phyloP scores from a whole-genome alignment of 1,140 invertebrate species.

The Bathynomus jamesi region DNA sequence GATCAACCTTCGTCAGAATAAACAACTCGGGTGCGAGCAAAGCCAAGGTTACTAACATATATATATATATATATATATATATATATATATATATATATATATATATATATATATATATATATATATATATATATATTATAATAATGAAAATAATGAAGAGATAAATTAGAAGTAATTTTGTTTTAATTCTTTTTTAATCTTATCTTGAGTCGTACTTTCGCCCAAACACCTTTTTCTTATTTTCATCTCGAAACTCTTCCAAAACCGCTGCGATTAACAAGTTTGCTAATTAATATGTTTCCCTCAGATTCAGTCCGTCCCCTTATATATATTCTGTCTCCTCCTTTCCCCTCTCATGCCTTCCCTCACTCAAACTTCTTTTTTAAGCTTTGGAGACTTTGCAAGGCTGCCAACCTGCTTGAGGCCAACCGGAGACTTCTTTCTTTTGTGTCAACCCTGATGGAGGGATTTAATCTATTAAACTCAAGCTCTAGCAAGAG shows the following conservation, averaged over 20 bases:
- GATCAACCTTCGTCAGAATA: no score
- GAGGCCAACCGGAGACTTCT: background rate
- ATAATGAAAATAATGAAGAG: background rate
- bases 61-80: background rate
- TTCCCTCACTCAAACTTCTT: background rate
- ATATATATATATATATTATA: background rate
- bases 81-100: background rate
- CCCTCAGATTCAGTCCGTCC: background rate
- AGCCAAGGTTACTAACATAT: no score
- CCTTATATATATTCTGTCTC: background rate
- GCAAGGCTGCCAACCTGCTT: background rate
- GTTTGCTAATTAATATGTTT: background rate
- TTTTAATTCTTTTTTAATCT: background rate
- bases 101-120: background rate
- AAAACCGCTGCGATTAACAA: background rate
- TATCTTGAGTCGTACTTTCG: background rate
- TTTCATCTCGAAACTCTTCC: background rate
- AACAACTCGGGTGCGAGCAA: no score
- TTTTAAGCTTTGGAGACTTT: background rate
- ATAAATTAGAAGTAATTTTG: background rate
- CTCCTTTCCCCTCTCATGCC: background rate
- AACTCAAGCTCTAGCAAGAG: background rate
- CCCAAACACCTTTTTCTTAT: background rate
- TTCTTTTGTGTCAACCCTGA: conserved; percentile 1
- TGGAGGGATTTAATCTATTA: background rate